A percentile compares a stretch with the other conserved stretches of the same genome.
Evolutionary conservation across 2,888 invertebrate species (phyloP).

Genomic region (Tenodera sinensis): DNA sequence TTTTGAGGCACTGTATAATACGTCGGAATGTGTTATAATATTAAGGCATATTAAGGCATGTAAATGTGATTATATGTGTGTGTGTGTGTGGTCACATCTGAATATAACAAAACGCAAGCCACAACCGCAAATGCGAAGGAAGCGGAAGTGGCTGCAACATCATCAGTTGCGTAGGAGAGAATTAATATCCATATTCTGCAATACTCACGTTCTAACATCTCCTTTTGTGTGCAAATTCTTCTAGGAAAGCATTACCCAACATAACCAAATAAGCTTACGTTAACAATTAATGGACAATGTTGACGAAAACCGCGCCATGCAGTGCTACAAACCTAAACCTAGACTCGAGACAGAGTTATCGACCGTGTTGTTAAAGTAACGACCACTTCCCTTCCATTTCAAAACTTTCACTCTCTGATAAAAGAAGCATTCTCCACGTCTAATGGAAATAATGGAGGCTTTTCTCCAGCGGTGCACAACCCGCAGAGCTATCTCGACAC

Average conservation of each 20-base stretch:
- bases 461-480: neutral
- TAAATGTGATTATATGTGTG: neutral
- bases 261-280: neutral
- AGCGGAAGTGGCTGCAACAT: neutral
- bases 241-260: neutral
- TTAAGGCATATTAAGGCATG: too few species aligned
- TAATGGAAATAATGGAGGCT: neutral
- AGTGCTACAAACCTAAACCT: neutral
- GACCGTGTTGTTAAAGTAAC: neutral
- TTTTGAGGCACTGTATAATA: too few species aligned
- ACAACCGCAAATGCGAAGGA: neutral
- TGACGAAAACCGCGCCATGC: too few species aligned
- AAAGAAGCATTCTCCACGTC: neutral
- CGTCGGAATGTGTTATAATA: too few species aligned
- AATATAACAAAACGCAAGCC: too few species aligned
- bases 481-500: too few species aligned
- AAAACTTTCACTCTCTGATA: neutral
- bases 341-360: neutral
- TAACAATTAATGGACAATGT: too few species aligned
- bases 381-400: too few species aligned
- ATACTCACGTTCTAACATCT: neutral
- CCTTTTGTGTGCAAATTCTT: neutral
- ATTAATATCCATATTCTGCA: neutral
- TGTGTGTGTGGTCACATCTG: neutral
- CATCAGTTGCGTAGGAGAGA: neutral